Evolutionary conservation across 2,113 vertebrate genomes (phyloP).

Genomic region (Poeciliopsis occidentalis): DNA sequence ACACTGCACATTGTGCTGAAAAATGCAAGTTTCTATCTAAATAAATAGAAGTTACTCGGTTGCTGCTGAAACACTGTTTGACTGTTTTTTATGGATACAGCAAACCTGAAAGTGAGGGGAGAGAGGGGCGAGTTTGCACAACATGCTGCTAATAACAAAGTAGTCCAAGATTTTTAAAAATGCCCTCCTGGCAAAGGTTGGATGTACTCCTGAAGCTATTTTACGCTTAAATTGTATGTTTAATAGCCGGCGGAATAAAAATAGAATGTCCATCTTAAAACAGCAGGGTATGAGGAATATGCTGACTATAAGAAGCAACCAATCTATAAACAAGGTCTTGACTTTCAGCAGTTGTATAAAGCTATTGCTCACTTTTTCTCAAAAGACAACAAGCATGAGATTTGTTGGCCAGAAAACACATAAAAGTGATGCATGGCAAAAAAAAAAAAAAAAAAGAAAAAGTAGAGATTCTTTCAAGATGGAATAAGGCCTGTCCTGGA

Average conservation of each 20-base stretch:
- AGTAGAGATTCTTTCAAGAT: too few species aligned
- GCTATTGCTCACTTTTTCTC: background rate
- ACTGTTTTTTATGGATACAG: background rate
- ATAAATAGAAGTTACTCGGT: background rate
- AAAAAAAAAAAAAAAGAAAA: too few species aligned
- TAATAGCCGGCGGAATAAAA: background rate
- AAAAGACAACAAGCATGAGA: background rate
- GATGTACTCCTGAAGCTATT: background rate
- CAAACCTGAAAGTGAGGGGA: background rate
- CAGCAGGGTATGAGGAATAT: background rate
- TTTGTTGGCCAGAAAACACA: background rate
- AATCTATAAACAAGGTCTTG: background rate
- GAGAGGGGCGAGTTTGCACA: background rate
- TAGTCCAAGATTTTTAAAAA: too few species aligned
- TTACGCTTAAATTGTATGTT: background rate
- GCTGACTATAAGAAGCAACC: background rate
- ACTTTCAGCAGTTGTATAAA: background rate
- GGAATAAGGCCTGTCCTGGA: too few species aligned
- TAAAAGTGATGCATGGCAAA: background rate
- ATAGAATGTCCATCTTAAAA: too few species aligned
- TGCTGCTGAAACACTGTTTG: background rate
- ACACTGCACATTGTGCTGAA: background rate
- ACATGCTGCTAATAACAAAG: background rate
- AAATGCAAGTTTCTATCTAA: background rate
- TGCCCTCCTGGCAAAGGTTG: background rate